These are phyloP conservation scores for Ctenoplectra terminalis DNA, from an alignment of 1,140 invertebrate species.

Conservation along the genomic window DNA sequence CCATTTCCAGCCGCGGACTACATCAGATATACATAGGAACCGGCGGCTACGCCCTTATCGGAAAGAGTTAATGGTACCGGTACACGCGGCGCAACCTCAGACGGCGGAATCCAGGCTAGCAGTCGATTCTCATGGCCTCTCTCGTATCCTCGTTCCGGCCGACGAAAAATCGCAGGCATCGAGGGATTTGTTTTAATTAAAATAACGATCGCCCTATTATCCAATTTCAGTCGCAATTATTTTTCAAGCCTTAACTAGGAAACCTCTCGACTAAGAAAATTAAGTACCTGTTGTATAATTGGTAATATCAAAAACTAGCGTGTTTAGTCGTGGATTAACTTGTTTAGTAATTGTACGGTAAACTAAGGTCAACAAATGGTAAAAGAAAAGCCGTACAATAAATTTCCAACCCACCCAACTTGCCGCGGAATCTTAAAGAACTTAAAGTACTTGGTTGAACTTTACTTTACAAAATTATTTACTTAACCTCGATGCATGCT, in stretches of 20 bases:
- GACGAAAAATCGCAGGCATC: constrained; percentile 67
- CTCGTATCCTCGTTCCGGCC: constrained; percentile 68
- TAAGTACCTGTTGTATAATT: neutral
- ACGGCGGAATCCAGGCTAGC: constrained; percentile 73
- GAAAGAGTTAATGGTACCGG: constrained; percentile 62
- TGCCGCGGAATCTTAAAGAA: neutral
- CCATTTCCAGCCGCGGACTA: constrained; percentile 57
- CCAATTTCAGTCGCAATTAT: neutral
- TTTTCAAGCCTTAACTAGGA: neutral
- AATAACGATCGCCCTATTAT: neutral
- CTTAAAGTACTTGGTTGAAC: neutral
- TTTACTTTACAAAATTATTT: constrained; percentile 24
- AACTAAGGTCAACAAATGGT: neutral
- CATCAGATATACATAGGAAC: constrained; percentile 65
- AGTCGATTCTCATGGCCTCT: constrained; percentile 74
- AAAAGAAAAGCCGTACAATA: too few species aligned
- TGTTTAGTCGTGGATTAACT: neutral
- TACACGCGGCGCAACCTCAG: constrained; percentile 60
- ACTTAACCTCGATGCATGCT: neutral
- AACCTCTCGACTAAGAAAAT: neutral
- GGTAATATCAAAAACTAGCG: too few species aligned
- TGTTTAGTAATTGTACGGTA: neutral
- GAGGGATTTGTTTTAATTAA: constrained; percentile 63
- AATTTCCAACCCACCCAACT: neutral
- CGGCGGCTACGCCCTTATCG: constrained; percentile 73